Percentiles rank a stretch among this genome's conserved stretches.
phyloP scores from a whole-genome alignment of 2,797 vertebrate genomes.

The Lepus oiostolus region DNA sequence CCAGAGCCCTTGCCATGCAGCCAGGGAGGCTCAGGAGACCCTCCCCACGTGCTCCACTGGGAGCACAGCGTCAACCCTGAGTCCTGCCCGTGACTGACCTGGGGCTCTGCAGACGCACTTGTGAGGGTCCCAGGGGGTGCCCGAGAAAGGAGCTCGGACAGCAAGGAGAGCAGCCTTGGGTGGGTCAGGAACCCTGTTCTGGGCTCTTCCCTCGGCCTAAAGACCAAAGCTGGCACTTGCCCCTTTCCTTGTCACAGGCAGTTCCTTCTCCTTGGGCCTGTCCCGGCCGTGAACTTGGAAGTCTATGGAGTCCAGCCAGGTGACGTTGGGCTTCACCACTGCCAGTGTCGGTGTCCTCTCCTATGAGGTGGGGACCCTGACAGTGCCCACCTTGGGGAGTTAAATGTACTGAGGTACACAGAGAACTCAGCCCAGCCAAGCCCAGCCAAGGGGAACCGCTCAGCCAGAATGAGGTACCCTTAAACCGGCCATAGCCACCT shows the following conservation, averaged over 20 bases:
- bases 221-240: neutral
- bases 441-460: neutral
- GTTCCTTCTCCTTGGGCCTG: neutral
- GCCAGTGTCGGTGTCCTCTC: neutral
- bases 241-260: neutral
- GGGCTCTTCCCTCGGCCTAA: neutral
- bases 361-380: neutral
- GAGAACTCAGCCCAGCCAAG: neutral
- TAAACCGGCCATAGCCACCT: neutral
- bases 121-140: neutral
- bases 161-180: slow-evolving; percentile 7
- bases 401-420: neutral
- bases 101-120: neutral
- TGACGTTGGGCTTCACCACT: neutral
- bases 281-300: neutral
- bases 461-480: neutral
- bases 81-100: neutral
- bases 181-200: neutral
- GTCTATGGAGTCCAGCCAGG: neutral
- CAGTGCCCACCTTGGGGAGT: neutral
- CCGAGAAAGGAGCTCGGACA: neutral
- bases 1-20: no score
- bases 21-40: neutral
- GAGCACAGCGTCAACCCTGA: neutral
- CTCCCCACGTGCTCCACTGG: neutral